Conservation (phyloP, 2,113 vertebrate species). For the Helogale parvula region DNA sequence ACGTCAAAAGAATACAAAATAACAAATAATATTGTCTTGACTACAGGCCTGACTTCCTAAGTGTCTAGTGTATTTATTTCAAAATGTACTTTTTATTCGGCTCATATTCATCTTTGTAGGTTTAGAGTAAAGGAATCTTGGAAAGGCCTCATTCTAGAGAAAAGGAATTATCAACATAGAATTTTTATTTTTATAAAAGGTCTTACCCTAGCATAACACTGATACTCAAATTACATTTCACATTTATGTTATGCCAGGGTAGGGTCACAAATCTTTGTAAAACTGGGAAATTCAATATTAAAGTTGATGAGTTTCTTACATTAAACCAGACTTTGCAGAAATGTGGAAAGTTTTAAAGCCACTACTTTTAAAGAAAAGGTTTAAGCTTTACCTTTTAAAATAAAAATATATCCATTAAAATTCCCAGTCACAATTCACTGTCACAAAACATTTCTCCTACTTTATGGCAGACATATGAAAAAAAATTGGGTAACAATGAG, state of each 20-base stretch:
- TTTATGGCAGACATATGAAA: constrained; percentile 12
- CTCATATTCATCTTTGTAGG: constrained; percentile 39
- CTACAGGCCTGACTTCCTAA: neutral
- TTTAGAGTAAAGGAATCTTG: constrained; percentile 54
- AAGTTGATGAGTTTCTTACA: constrained; percentile 64
- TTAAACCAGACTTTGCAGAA: constrained; percentile 62
- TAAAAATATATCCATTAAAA: constrained; percentile 61
- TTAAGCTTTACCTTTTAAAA: constrained; percentile 64
- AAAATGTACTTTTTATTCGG: constrained; percentile 63
- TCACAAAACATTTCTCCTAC: constrained; percentile 33
- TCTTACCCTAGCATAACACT: constrained; percentile 54
- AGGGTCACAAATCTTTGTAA: constrained; percentile 69
- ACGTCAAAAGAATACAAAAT: constrained; percentile 24
- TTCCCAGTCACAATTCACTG: constrained; percentile 56
- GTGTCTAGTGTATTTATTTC: constrained; percentile 7
- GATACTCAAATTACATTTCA: constrained; percentile 71
- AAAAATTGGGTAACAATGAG: neutral
- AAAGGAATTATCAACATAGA: constrained; percentile 53
- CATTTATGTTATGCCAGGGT: constrained; percentile 64
- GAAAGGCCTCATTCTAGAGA: constrained; percentile 51
- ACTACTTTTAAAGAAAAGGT: constrained; percentile 54
- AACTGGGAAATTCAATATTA: constrained; percentile 61
- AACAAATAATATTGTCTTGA: constrained; percentile 10
- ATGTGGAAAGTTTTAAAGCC: constrained; percentile 60
- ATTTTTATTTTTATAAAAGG: constrained; percentile 62